A percentile compares a stretch with the other conserved stretches of the same genome.
These are phyloP conservation scores for Eutrigla gurnardus DNA, from an alignment of 2,797 vertebrate genomes.

Conservation along the genomic window DNA sequence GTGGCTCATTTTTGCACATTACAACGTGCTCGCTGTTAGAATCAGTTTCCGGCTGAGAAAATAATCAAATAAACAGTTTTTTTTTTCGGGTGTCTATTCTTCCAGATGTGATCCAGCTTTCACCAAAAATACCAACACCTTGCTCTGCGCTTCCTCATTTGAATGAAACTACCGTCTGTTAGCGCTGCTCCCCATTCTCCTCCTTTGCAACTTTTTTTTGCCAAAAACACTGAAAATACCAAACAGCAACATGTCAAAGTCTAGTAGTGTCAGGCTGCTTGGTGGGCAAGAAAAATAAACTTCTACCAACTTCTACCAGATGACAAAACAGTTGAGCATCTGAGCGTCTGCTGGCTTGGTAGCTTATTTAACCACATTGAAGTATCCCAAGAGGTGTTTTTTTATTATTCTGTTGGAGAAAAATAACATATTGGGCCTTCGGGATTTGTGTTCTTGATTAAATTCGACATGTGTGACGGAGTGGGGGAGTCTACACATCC, in stretches of 20 bases:
- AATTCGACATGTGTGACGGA: background rate
- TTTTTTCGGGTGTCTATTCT: constrained; percentile 11
- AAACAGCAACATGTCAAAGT: constrained; percentile 15
- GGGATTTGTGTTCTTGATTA: background rate
- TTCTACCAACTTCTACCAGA: background rate
- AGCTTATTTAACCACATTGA: background rate
- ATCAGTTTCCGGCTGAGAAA: background rate
- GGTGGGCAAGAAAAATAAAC: background rate
- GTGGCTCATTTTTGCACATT: background rate
- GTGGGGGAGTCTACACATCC: background rate
- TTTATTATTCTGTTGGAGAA: background rate
- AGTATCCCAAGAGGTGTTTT: constrained; percentile 6
- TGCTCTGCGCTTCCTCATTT: constrained; percentile 30
- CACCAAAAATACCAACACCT: constrained; percentile 31
- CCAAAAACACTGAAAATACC: constrained; percentile 16
- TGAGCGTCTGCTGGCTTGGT: background rate
- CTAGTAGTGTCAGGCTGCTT: background rate
- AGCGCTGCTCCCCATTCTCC: constrained; percentile 25
- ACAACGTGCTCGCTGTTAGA: background rate
- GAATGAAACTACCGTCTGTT: constrained; percentile 19
- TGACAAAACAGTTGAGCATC: background rate
- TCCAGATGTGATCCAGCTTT: constrained; percentile 10
- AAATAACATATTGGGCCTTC: background rate
- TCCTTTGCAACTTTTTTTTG: constrained; percentile 11
- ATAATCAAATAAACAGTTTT: constrained; percentile 1